A percentile compares a stretch with the other conserved stretches of the same genome.
Conservation (phyloP, 2,113 vertebrate species). For the Sinocyclocheilus anophthalmus region DNA sequence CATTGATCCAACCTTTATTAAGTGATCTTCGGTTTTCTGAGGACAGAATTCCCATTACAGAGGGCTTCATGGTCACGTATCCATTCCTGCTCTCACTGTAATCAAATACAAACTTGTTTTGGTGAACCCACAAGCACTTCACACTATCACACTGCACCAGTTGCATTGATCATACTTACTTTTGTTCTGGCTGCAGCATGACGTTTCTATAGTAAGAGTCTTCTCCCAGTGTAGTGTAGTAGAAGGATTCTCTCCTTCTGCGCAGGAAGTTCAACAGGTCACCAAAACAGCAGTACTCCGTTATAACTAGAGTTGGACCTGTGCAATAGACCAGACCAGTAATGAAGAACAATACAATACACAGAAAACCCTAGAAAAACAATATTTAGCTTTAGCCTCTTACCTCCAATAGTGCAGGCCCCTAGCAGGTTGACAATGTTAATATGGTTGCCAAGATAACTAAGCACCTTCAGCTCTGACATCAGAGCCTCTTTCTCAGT, state of each 20-base stretch:
- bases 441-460: slow-evolving; percentile 97
- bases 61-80: slow-evolving; percentile 97
- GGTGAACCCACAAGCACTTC: background rate
- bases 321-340: slow-evolving; percentile 7
- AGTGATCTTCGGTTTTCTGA: slow-evolving; percentile 80
- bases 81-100: slow-evolving; percentile 83
- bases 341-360: background rate
- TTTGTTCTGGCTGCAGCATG: slow-evolving; percentile 55
- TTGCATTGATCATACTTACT: background rate
- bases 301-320: slow-evolving; percentile 98
- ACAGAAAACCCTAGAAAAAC: background rate
- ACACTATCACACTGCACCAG: background rate
- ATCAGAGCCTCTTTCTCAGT: slow-evolving; percentile 97
- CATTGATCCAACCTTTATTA: slow-evolving; percentile 77
- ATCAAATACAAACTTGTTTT: slow-evolving; percentile 26
- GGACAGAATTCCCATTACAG: slow-evolving; percentile 79
- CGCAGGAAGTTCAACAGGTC: slow-evolving; percentile 98
- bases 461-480: slow-evolving; percentile 98
- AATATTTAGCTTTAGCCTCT: slow-evolving; percentile 25
- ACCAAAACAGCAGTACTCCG: slow-evolving; percentile 98
- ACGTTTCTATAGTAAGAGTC: slow-evolving; percentile 91
- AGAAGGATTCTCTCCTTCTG: slow-evolving; percentile 90
- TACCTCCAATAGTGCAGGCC: slow-evolving; percentile 96
- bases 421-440: slow-evolving; percentile 98
- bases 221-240: slow-evolving; percentile 85